Base-by-base conservation (phyloP, 2,888 invertebrate genomes). In the Serripes groenlandicus region DNA sequence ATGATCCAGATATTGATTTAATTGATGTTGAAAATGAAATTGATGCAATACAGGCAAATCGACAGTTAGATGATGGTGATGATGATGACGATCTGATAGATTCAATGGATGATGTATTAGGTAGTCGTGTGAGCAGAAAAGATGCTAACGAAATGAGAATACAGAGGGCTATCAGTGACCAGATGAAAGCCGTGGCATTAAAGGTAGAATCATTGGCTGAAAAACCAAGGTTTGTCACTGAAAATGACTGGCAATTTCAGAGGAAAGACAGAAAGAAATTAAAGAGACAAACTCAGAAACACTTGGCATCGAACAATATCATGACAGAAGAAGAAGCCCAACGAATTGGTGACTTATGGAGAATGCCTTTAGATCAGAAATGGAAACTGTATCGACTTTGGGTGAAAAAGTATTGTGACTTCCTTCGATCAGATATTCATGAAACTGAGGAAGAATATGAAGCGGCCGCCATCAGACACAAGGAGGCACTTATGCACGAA, bases 361-460 rank as follows among this genome's bases (percentile, higher is more conserved):
- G 90, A 68, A 87, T 93, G 66, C 52, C 88, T 49, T 89, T 91
- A 56, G 28, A 83, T 11, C 86, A 94, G 4, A 94, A 95, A 77
- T 96, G 95, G 95, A 92, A 89, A 21, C 80, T 95, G 37, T 95
- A 95, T 83, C 90, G 92, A 26, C 75, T 83, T 68, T 95, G 95
- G 95, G 84, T 92, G 15, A 18, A 69, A 15, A 68, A 80, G n/a
- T 91, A 91, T 78, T 79, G 84, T 34, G 68, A 79, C 5, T 28
- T 73, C 21, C 32, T 91, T 28, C 66, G 74, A n/a, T 75, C 83
- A 3, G 82, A 87, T n/a, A 86, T 92, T 2, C 52, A 78, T 37
- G 83, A 85, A 26, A 80, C 80, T 9, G 87, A 91, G 81, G 58
- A 83, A 34, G 71, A 85, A 18, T 93, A 91, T 81, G 83, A 91